A percentile compares a stretch with the other conserved stretches of the same genome.
These are phyloP conservation scores for Aegypius monachus DNA, from an alignment of 2,113 vertebrate species.

Conservation along the genomic window DNA sequence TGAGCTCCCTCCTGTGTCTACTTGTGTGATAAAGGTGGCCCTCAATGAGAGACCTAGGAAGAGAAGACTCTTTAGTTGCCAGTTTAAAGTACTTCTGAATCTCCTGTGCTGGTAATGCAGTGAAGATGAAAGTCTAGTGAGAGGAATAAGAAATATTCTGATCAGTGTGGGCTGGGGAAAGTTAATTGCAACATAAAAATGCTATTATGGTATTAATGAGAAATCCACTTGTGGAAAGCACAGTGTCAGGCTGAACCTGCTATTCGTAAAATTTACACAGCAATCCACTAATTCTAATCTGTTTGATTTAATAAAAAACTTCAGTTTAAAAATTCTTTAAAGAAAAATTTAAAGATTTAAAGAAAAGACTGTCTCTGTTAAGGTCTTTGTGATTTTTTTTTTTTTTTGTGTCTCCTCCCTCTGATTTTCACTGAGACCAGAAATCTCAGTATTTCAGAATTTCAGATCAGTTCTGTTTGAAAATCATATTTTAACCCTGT, in stretches of 20 bases:
- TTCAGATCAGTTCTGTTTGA: background rate
- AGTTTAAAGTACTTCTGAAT: background rate
- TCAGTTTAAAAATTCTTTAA: background rate
- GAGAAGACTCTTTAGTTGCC: background rate
- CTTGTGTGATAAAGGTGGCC: constrained; percentile 42
- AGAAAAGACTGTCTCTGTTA: background rate
- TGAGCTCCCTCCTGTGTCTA: constrained; percentile 68
- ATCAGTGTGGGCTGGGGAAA: background rate
- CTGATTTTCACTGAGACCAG: background rate
- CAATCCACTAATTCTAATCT: background rate
- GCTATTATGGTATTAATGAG: background rate
- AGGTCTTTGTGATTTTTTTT: background rate
- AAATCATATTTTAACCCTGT: background rate
- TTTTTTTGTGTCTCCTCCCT: background rate
- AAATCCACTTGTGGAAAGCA: background rate
- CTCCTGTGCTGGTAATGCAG: background rate
- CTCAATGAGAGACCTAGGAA: background rate
- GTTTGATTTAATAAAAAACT: background rate
- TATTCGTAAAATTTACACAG: background rate
- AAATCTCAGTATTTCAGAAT: background rate
- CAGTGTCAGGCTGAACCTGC: background rate
- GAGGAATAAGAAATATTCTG: background rate
- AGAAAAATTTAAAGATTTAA: background rate
- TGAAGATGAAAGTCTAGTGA: background rate
- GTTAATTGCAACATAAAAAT: background rate